phyloP scores from a whole-genome alignment of 2,797 vertebrate genomes.

The Hapalemur alaotrensis region DNA sequence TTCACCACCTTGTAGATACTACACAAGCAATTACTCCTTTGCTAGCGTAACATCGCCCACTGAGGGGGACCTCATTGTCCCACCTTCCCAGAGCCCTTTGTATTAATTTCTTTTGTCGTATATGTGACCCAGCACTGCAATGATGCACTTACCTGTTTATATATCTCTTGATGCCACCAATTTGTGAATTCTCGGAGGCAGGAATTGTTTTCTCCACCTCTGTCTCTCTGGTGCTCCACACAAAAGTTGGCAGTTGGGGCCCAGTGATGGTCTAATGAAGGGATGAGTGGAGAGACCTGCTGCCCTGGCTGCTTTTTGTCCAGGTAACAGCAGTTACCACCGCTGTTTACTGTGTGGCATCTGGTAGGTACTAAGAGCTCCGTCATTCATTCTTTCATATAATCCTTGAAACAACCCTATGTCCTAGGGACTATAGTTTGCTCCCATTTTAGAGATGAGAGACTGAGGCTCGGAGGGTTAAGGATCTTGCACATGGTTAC shows the following conservation, averaged over 20 bases:
- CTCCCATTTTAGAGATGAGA: constrained; percentile 26
- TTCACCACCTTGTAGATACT: background rate
- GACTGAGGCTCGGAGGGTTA: background rate
- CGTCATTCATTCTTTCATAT: background rate
- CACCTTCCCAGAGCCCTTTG: background rate
- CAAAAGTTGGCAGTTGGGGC: background rate
- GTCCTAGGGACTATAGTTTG: background rate
- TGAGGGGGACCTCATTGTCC: background rate
- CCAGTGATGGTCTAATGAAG: background rate
- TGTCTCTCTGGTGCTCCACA: background rate
- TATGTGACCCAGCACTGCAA: background rate
- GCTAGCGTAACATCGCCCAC: background rate
- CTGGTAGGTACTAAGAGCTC: background rate
- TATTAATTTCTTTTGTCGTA: background rate
- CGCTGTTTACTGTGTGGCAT: background rate
- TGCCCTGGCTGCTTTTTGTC: background rate
- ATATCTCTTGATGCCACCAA: background rate
- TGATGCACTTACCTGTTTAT: background rate
- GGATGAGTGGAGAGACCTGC: background rate
- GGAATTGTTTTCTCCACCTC: background rate
- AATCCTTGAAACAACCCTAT: background rate
- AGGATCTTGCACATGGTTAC: background rate
- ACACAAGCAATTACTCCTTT: constrained; percentile 1
- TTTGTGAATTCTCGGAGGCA: background rate
- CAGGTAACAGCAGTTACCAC: background rate